Percentiles rank a stretch among this genome's conserved stretches.
Evolutionary conservation across 2,888 invertebrate genomes (phyloP).

Genomic region (Laspeyria flexula): DNA sequence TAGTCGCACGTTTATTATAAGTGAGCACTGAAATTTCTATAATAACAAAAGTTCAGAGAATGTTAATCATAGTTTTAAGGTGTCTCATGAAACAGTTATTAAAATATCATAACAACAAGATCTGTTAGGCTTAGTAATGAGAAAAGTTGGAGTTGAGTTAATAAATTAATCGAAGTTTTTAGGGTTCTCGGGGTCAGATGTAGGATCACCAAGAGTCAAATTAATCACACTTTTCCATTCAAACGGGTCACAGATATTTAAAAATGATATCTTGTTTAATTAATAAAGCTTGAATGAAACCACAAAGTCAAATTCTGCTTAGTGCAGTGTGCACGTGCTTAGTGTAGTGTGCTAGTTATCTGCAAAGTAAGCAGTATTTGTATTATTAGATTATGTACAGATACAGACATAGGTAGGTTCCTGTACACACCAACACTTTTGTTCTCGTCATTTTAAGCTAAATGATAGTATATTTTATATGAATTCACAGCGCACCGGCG

Average conservation of each 20-base stretch:
- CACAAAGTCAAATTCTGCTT: not conserved
- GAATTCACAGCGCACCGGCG: no score
- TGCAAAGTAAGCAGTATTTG: no score
- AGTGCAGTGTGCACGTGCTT: no score
- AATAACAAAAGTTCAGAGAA: not conserved
- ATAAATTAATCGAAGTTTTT: slow-evolving; percentile 61
- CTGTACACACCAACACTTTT: no score
- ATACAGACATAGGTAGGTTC: no score
- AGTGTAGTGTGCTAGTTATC: no score
- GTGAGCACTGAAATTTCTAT: no score
- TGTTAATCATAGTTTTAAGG: not conserved
- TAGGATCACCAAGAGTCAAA: slow-evolving; percentile 37
- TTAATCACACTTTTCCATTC: slow-evolving; percentile 37
- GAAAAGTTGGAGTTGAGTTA: slow-evolving; percentile 59
- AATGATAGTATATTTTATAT: no score
- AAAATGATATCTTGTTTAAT: slow-evolving; percentile 5
- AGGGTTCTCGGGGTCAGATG: slow-evolving; percentile 37
- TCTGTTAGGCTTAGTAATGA: slow-evolving; percentile 53
- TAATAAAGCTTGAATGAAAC: slow-evolving; percentile 5
- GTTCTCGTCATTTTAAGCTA: no score
- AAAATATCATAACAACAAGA: slow-evolving; percentile 54
- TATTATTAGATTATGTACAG: no score
- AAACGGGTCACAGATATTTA: slow-evolving; percentile 6
- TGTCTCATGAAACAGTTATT: slow-evolving; percentile 25
- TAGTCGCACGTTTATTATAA: no score